Conservation (phyloP, 1,140 invertebrate species). For the Drosophila oshimai region DNA sequence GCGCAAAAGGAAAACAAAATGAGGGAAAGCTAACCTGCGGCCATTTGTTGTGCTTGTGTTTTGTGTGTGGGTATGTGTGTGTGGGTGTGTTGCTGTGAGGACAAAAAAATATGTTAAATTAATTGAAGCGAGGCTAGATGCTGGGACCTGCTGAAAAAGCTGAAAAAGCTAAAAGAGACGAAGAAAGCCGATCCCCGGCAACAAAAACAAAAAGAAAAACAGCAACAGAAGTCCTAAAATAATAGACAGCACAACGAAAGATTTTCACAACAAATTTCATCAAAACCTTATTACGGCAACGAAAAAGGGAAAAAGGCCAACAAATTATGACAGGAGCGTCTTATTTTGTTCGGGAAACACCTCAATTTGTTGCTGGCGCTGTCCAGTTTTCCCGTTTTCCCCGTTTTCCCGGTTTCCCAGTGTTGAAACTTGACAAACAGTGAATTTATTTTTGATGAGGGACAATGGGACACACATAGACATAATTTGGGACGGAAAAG, state of each 20-base stretch:
- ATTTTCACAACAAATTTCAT: constrained; percentile 64
- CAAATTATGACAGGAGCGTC: constrained; percentile 32
- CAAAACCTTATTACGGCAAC: constrained; percentile 56
- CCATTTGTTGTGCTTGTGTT: background rate
- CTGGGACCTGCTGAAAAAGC: background rate
- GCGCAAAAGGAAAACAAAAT: constrained; percentile 8
- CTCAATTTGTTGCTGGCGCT: constrained; percentile 20
- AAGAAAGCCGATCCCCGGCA: constrained; percentile 12
- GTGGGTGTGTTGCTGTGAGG: background rate
- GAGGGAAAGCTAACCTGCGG: constrained; percentile 30
- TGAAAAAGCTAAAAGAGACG: constrained; percentile 4
- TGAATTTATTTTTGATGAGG: constrained; percentile 30
- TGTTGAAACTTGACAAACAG: constrained; percentile 33
- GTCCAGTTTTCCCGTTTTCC: background rate
- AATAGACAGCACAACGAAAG: constrained; percentile 38
- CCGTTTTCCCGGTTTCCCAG: background rate
- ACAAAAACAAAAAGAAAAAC: no score
- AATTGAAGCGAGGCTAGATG: constrained; percentile 38
- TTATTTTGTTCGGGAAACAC: background rate
- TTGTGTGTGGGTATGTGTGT: constrained; percentile 6
- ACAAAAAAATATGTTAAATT: constrained; percentile 46
- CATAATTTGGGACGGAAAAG: constrained; percentile 32
- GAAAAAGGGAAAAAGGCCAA: background rate
- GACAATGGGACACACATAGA: constrained; percentile 10
- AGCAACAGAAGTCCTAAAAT: constrained; percentile 42